These are phyloP conservation scores for Meteorus colon DNA, from an alignment of 2,888 invertebrate genomes.

Conservation along the genomic window DNA sequence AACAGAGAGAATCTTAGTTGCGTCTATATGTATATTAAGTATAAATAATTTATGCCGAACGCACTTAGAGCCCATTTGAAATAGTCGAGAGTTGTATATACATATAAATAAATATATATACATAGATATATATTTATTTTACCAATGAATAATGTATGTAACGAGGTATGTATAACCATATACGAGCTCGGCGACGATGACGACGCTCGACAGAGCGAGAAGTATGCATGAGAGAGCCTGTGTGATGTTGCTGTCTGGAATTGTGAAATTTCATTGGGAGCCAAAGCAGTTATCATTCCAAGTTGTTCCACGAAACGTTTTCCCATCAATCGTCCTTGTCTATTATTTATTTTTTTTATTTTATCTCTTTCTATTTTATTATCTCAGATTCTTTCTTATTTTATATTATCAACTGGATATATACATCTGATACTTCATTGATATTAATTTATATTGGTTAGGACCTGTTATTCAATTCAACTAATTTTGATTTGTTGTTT, in stretches of 20 bases:
- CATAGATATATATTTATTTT: constrained; percentile 13
- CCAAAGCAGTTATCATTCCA: constrained; percentile 44
- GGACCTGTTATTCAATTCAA: background rate
- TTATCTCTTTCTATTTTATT: constrained; percentile 18
- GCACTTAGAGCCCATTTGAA: constrained; percentile 50
- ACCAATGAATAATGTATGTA: constrained; percentile 54
- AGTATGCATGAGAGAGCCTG: constrained; percentile 34
- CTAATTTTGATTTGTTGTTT: background rate
- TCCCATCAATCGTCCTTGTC: constrained; percentile 39
- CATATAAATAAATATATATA: background rate
- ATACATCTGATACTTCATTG: background rate
- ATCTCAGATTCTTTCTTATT: background rate
- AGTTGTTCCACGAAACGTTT: constrained; percentile 44
- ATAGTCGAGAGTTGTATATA: constrained; percentile 51
- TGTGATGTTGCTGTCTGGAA: constrained; percentile 39
- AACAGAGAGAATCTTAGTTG: constrained; percentile 17
- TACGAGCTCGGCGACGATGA: constrained; percentile 46
- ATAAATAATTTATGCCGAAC: constrained; percentile 48
- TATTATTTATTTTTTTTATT: constrained; percentile 7
- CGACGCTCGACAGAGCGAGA: constrained; percentile 45
- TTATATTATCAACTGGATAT: background rate
- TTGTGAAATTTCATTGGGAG: constrained; percentile 46
- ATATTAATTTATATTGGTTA: background rate
- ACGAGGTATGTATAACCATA: constrained; percentile 53
- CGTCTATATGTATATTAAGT: constrained; percentile 24